Evolutionary conservation across 2,113 vertebrate species (phyloP), one percentile per base, ranked within the genome.

Genomic region (Alectura lathami): DNA sequence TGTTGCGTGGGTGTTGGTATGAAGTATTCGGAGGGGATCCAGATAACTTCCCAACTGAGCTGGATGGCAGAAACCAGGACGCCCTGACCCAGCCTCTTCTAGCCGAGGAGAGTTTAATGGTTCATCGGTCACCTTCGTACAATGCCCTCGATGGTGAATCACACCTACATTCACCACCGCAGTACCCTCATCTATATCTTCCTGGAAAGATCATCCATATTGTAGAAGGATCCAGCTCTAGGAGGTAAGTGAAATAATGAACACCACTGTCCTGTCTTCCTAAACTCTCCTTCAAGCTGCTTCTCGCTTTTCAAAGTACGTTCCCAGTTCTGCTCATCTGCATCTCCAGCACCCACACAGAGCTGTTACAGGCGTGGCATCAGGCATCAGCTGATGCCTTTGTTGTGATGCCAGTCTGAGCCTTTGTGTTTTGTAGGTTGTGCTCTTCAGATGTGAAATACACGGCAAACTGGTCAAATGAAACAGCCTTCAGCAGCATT

Each of bases 1-100:
- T 99, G 95, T 96, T 99, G 88, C 98, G 83, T 3, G 99, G 99
- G 4, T 99, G 98, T 83, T 99, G 99, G 99, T 99, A 99, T 0
- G 99, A 98, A 94, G 89, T 99, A 8, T 99, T 99, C 6, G 99
- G 99, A 40, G 99, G 99, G 24, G 96, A 97, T 89, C 99, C 99
- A 0, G 98, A 98, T 8, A 97, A 99, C 85, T 98, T 98, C 51
- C 98, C 99, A 0, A 99, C 98, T 0, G 99, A 99, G 97, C 97
- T 99, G 98, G 99, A 99, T 6, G 97, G 98, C 15, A 96, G 97
- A 59, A 95, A 75, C 89, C 98, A 98, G 84, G 96, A 96, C 38
- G 87, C 97, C 80, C 98, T 99, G 20, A 98, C 91, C 7, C 98
- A 98, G 94, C 99, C 99, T 0, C 98, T 99, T 30, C 97, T 99